phyloP scores from a whole-genome alignment of 2,797 vertebrate species.

The Moxostoma hubbsi region DNA sequence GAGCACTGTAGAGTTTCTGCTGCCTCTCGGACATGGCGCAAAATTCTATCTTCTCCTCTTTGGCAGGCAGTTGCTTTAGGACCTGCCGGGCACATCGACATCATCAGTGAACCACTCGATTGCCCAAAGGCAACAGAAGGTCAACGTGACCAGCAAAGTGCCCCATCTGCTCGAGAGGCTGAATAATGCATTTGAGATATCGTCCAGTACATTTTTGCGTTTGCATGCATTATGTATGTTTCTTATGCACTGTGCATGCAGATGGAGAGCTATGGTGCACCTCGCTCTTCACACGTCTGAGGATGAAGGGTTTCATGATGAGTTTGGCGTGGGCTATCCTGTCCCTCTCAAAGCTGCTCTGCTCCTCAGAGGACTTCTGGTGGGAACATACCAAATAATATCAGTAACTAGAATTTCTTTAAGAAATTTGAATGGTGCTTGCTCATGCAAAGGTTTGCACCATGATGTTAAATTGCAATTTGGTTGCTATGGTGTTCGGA shows the following conservation, averaged over 20 bases:
- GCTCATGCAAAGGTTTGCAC: too few relatives aligned
- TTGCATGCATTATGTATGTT: slow-evolving; percentile 37
- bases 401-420: background rate
- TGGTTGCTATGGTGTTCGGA: background rate
- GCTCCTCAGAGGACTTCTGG: slow-evolving; percentile 83
- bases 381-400: background rate
- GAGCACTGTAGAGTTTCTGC: slow-evolving; percentile 77
- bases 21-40: slow-evolving; percentile 85
- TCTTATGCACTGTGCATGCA: slow-evolving; percentile 5
- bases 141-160: slow-evolving; percentile 34
- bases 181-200: slow-evolving; percentile 48
- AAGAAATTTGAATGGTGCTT: too few relatives aligned
- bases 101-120: slow-evolving; percentile 26
- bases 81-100: slow-evolving; percentile 62
- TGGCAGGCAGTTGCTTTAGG: slow-evolving; percentile 85
- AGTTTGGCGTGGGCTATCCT: slow-evolving; percentile 81
- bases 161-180: slow-evolving; percentile 32
- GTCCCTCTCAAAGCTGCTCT: slow-evolving; percentile 84
- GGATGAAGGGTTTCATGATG: slow-evolving; percentile 89
- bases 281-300: slow-evolving; percentile 87
- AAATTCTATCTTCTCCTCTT: slow-evolving; percentile 80
- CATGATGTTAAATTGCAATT: too few relatives aligned
- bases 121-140: slow-evolving; percentile 13
- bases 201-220: slow-evolving; percentile 33
- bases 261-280: slow-evolving; percentile 63